Percentiles rank a stretch among this genome's conserved stretches.
Conservation (phyloP, 1,140 invertebrate species). For the Reticulitermes speratus region DNA sequence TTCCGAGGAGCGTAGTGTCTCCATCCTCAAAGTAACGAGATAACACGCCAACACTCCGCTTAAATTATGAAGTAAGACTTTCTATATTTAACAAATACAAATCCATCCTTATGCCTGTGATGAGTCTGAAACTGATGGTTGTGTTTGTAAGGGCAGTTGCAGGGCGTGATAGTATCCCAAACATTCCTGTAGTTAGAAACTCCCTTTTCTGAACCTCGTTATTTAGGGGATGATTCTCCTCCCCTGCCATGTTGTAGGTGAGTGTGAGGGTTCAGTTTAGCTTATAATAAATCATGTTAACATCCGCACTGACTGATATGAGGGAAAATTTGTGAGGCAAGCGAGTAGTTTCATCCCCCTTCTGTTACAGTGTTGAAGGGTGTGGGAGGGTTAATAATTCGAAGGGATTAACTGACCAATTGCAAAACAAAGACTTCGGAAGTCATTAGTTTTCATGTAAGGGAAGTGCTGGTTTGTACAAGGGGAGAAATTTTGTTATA, state of each 20-base stretch:
- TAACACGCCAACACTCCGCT: too few relatives aligned
- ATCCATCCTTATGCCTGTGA: background rate
- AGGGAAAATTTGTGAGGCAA: constrained; percentile 19
- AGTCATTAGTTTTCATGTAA: background rate
- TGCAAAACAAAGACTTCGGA: constrained; percentile 19
- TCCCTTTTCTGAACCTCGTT: constrained; percentile 21
- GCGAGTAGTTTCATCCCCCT: constrained; percentile 9
- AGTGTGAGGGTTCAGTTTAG: background rate
- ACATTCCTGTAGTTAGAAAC: background rate
- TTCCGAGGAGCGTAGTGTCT: too few relatives aligned
- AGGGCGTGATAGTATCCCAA: background rate
- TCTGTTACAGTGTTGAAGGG: background rate
- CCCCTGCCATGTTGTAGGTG: constrained; percentile 13
- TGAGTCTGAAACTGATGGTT: background rate
- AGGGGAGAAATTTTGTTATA: background rate
- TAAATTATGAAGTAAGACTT: background rate
- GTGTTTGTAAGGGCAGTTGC: background rate
- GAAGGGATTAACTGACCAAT: constrained; percentile 25
- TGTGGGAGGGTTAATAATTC: background rate
- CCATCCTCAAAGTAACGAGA: background rate
- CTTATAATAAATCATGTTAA: constrained; percentile 26
- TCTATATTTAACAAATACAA: background rate
- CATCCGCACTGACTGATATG: constrained; percentile 22
- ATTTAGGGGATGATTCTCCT: constrained; percentile 20
- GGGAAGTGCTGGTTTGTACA: background rate